phyloP scores from a whole-genome alignment of 2,888 invertebrate genomes.

The Rugalucina vietnamica region DNA sequence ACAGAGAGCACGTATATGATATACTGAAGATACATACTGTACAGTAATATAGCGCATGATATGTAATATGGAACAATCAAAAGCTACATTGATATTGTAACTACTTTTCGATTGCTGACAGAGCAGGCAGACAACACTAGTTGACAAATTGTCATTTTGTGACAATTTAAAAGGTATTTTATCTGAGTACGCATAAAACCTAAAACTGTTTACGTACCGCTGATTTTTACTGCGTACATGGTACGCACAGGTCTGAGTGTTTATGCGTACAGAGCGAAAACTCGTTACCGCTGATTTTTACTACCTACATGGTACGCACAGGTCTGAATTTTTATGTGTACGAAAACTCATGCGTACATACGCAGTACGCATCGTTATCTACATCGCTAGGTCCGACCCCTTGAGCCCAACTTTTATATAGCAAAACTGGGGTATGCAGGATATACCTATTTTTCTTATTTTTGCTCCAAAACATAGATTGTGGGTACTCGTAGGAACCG shows the following conservation, averaged over 20 bases:
- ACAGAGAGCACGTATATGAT: no score
- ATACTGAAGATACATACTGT: no score
- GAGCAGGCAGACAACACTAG: no score
- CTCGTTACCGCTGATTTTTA: neutral
- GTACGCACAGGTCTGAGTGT: neutral
- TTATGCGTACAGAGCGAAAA: neutral
- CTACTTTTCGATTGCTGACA: no score
- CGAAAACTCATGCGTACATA: neutral
- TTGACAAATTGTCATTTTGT: no score
- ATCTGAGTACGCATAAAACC: no score
- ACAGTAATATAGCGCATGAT: no score
- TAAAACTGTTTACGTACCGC: neutral
- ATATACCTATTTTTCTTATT: neutral
- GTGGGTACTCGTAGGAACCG: neutral
- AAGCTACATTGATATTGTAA: no score
- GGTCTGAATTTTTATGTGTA: no score
- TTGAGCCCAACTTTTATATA: neutral
- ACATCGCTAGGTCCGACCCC: neutral
- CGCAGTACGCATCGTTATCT: neutral
- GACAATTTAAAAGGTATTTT: no score
- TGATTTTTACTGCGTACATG: neutral
- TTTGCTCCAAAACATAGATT: neutral
- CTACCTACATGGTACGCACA: no score
- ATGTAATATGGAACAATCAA: no score
- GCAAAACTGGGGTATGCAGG: neutral